Evolutionary conservation across 2,113 vertebrate genomes (phyloP).

Genomic region (Sinocyclocheilus anshuiensis): DNA sequence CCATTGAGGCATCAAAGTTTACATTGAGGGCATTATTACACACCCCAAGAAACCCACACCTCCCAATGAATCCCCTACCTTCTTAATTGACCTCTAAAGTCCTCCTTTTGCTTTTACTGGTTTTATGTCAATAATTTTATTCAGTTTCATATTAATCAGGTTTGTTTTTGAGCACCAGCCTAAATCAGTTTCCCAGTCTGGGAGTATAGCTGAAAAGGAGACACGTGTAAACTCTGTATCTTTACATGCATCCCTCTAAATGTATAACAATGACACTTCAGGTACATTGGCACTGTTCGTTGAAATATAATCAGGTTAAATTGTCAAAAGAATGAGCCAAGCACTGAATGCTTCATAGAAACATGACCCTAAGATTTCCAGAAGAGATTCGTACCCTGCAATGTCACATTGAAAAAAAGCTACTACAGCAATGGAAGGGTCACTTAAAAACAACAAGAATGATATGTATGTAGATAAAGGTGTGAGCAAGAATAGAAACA

Average conservation of each 20-base stretch:
- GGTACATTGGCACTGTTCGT: background rate
- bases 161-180: conserved; percentile 25
- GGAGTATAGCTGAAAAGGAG: background rate
- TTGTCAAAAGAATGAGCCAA: background rate
- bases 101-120: background rate
- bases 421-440: background rate
- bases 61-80: background rate
- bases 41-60: background rate
- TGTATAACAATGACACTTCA: conserved; percentile 10
- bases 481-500: conserved; percentile 47
- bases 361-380: background rate
- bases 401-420: background rate
- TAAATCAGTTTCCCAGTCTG: background rate
- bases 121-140: background rate
- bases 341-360: background rate
- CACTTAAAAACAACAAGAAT: conserved; percentile 33
- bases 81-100: background rate
- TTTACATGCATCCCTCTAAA: background rate
- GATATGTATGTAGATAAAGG: conserved; percentile 66
- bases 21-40: conserved; percentile 70
- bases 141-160: background rate
- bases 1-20: conserved; percentile 80
- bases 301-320: background rate
- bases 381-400: no score
- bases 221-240: background rate